Evolutionary conservation across 1,140 invertebrate genomes (phyloP), one percentile per base, ranked within the genome.

Genomic region (Drosophila littoralis): DNA sequence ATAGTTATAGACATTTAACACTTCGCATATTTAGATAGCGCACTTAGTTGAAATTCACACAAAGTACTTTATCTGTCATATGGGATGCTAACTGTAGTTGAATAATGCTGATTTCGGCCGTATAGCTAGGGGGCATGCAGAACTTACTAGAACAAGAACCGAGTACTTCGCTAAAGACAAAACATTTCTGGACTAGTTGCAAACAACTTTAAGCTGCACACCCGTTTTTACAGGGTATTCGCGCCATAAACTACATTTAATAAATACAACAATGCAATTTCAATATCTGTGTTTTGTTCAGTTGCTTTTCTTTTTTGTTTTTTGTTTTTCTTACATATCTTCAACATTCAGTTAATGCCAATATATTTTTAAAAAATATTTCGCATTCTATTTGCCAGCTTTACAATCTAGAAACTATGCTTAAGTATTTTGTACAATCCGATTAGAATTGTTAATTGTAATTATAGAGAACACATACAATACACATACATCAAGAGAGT

Each of bases 301-400:
- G 22, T 28, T 40, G 38, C 38, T 10, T 42, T 35, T 42, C 67
- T 42, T 36, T 42, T 38, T 6, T 40, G 32, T 33, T 7, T 63
- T 57, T 54, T 1, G 9, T 10, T 17, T 8, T 59, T 60, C 43
- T 28, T 28, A 28, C 22, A 28, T 28, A 28, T 28, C 22, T 66
- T 70, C 74, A 85, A 81, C 74, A 74, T 60, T 69, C 28, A 40
- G 59, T 75, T 72, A 28, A 66, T 85, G 78, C 78, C 60, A 82
- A 76, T 84, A 79, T 79, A 79, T 82, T 82, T 86, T 88, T 88
- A 69, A 76, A 82, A 86, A 86, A 79, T 82, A 86, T 73, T 80
- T 35, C 46, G 46, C 45, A 15, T 36, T 67, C 59, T 69, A 22
- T 55, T 69, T 45, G 60, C 64, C 33, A 45, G 52, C 38, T 72